Base-by-base conservation (phyloP, 2,888 invertebrate genomes). In the Ormyrus nitidulus region DNA sequence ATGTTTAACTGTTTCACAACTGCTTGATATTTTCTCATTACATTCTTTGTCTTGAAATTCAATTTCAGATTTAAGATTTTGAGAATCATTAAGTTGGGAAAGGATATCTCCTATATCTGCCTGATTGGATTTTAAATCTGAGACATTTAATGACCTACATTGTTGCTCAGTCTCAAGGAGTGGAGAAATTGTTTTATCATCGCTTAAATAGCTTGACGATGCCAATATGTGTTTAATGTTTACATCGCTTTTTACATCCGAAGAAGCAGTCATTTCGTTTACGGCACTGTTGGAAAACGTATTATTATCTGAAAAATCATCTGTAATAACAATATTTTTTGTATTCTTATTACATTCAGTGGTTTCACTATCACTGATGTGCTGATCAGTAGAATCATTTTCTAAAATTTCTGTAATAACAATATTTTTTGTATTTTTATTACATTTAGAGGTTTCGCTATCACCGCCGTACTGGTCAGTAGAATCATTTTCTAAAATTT, bases 171-270 rank as follows among this genome's bases (percentile, higher is more conserved):
- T 82, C 34, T 81, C 64, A 54, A 79, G 65, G 11, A 80, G 13
- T 73, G 44, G 81, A 19, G 74, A 73, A 8, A 81, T 62, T 68
- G 83, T 76, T 65, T 74, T 62, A 46, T 81, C 80, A 13, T 85
- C 77, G 65, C 83, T 84, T 6, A 83, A 83, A 53, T 83, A 70
- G 62, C 84, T 85, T 4, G 83, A 83, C 7, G 83, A 79, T 53
- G 83, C 80, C 11, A 58, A 54, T 58, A 72, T 11, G 19, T 34
- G 10, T 9, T 2, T 68, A 48, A 54, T 48, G 13, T 49, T 73
- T 5, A 46, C 54, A 72, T 72, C 51, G 68, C 6, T 53, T 8
- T 54, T 68, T 10, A 70, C 53, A 61, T 70, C 58, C 49, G 59
- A 64, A 7, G 10, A 56, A 10, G 61, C 54, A n/a, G 34, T 34